Evolutionary conservation across 2,888 invertebrate genomes (phyloP).

Genomic region (Sphecodes monilicornis): DNA sequence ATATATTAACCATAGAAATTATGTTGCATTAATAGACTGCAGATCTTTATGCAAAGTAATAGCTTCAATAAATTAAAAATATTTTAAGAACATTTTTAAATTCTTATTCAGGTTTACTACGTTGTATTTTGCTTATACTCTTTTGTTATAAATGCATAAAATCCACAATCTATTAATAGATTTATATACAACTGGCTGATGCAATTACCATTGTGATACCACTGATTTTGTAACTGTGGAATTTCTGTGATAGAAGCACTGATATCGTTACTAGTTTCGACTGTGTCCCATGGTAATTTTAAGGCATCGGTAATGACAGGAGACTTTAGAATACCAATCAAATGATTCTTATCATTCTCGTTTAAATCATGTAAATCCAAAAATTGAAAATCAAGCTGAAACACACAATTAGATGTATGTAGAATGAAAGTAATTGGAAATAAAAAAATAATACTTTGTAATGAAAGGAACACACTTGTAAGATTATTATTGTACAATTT

Average conservation of each 20-base stretch:
- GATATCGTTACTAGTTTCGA: slow-evolving; percentile 71
- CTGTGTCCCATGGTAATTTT: slow-evolving; percentile 79
- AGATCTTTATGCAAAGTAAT: not conserved
- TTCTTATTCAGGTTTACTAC: not conserved
- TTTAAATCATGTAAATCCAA: slow-evolving; percentile 77
- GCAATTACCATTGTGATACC: slow-evolving; percentile 77
- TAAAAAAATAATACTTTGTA: not conserved
- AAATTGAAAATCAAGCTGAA: slow-evolving; percentile 78
- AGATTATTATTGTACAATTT: not conserved
- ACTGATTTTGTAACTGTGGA: slow-evolving; percentile 72
- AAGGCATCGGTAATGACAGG: slow-evolving; percentile 69
- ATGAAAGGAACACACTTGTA: not conserved
- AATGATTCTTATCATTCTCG: slow-evolving; percentile 73
- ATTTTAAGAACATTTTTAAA: not conserved
- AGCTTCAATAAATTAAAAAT: not conserved
- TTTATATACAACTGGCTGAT: not conserved
- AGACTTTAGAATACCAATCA: slow-evolving; percentile 75
- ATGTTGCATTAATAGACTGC: not conserved
- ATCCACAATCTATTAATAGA: not conserved
- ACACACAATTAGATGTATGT: slow-evolving; percentile 36
- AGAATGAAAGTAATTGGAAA: not conserved
- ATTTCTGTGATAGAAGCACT: slow-evolving; percentile 61
- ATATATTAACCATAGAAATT: not conserved
- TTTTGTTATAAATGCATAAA: not conserved
- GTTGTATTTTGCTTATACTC: not conserved